A percentile compares a stretch with the other conserved stretches of the same genome.
Evolutionary conservation across 1,140 invertebrate genomes (phyloP).

Genomic region (Hyphantria cunea): DNA sequence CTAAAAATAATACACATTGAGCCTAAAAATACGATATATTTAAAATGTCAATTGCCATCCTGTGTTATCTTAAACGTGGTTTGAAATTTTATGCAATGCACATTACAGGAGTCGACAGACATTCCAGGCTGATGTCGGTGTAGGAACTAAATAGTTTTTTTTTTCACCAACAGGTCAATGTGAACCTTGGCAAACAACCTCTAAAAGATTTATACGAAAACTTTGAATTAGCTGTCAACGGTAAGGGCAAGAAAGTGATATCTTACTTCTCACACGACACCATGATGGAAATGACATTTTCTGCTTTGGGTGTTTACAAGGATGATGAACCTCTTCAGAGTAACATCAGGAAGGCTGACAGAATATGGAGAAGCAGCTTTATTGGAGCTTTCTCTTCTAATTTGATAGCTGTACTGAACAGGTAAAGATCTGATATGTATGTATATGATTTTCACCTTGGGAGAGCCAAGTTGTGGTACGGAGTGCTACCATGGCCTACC

Average conservation of each 20-base stretch:
- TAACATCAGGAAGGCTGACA: slow-evolving; percentile 8
- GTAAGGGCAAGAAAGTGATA: slow-evolving; percentile 77
- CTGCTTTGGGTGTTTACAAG: slow-evolving; percentile 57
- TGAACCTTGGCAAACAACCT: slow-evolving; percentile 86
- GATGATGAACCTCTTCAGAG: slow-evolving; percentile 34
- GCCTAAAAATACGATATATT: too few species aligned
- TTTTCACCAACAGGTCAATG: slow-evolving; percentile 74
- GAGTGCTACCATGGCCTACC: too few species aligned
- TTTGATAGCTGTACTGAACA: slow-evolving; percentile 60
- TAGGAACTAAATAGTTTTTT: too few species aligned
- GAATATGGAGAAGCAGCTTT: slow-evolving; percentile 57
- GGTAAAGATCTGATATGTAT: slow-evolving; percentile 35
- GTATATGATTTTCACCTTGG: neutral
- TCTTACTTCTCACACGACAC: slow-evolving; percentile 90
- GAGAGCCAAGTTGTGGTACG: too few species aligned
- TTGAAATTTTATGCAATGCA: too few species aligned
- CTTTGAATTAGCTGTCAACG: slow-evolving; percentile 56
- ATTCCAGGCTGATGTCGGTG: too few species aligned
- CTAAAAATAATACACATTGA: too few species aligned
- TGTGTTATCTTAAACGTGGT: too few species aligned
- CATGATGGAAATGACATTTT: slow-evolving; percentile 69
- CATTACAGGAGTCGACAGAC: too few species aligned
- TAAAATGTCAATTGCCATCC: too few species aligned
- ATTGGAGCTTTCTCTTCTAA: slow-evolving; percentile 60
- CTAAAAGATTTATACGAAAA: slow-evolving; percentile 87